These are phyloP conservation scores for Argyrosomus regius DNA, from an alignment of 2,797 vertebrate genomes.

Conservation along the genomic window DNA sequence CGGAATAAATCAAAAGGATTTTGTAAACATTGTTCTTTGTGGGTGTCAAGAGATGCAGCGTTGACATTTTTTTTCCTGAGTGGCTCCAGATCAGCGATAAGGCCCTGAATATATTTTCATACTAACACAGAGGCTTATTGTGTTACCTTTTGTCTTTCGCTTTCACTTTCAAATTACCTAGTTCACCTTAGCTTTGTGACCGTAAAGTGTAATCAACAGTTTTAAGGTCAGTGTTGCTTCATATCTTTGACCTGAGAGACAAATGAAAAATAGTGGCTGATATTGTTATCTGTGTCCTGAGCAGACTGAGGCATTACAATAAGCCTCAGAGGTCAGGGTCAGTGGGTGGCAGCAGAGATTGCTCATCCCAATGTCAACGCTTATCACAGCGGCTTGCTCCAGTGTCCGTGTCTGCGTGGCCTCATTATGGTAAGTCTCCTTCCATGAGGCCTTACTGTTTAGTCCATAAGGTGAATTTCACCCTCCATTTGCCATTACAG, in stretches of 20 bases:
- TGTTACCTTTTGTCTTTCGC: conserved; percentile 40
- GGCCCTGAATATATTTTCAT: conserved; percentile 57
- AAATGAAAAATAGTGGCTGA: conserved; percentile 61
- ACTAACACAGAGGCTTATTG: conserved; percentile 35
- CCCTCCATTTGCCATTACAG: conserved; percentile 68
- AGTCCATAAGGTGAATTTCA: conserved; percentile 77
- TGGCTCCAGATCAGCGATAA: conserved; percentile 60
- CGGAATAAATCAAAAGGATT: conserved; percentile 57
- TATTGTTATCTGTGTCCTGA: conserved; percentile 67
- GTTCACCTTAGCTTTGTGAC: conserved; percentile 32
- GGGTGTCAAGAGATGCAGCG: conserved; percentile 67
- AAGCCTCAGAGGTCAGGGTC: conserved; percentile 68
- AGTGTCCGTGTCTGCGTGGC: conserved; percentile 55
- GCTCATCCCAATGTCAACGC: conserved; percentile 72
- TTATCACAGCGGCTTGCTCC: conserved; percentile 69
- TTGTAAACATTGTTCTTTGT: conserved; percentile 71
- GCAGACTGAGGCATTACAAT: conserved; percentile 59
- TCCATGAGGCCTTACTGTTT: conserved; percentile 46
- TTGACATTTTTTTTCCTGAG: conserved; percentile 53
- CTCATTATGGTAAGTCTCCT: conserved; percentile 60
- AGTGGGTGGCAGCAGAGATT: conserved; percentile 65
- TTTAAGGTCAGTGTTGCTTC: conserved; percentile 53
- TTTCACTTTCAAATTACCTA: conserved; percentile 47
- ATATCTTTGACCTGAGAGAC: conserved; percentile 68
- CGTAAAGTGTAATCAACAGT: conserved; percentile 58